Percentiles rank a stretch among this genome's conserved stretches.
Evolutionary conservation across 2,797 vertebrate genomes (phyloP).

Genomic region (Meda fulgida): DNA sequence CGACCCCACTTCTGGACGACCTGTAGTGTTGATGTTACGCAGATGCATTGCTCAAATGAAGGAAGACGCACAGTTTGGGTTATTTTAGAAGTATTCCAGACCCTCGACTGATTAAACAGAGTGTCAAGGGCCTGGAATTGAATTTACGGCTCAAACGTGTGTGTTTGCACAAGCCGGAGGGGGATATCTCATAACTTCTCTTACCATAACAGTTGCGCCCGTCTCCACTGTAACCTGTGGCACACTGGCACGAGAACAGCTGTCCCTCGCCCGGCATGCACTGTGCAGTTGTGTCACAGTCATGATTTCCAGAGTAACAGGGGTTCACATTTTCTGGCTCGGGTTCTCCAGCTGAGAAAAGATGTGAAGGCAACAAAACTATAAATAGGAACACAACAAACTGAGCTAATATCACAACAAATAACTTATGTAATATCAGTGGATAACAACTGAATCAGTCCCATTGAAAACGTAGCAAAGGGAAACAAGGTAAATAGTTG

Average conservation of each 20-base stretch:
- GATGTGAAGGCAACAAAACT: not conserved
- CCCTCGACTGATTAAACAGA: conserved; percentile 51
- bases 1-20: conserved; percentile 32
- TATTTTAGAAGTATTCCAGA: conserved; percentile 32
- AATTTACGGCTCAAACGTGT: conserved; percentile 15
- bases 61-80: not conserved
- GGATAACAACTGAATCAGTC: not conserved
- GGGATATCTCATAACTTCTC: conserved; percentile 23
- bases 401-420: conserved; percentile 17
- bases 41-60: conserved; percentile 40
- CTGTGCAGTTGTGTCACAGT: conserved; percentile 84
- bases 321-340: conserved; percentile 77
- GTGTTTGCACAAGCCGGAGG: not conserved
- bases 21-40: conserved; percentile 43
- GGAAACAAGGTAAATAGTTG: too few relatives aligned
- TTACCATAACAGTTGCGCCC: conserved; percentile 88
- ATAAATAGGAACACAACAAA: not conserved
- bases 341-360: conserved; percentile 56
- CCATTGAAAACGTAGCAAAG: not conserved
- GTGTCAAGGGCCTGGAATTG: conserved; percentile 40
- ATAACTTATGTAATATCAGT: conserved; percentile 3
- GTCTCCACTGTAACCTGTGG: conserved; percentile 82
- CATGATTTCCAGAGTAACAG: conserved; percentile 85
- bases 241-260: conserved; percentile 85
- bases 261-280: conserved; percentile 82